Evolutionary conservation across 2,888 invertebrate species (phyloP).

Genomic region (Erebia aethiops): DNA sequence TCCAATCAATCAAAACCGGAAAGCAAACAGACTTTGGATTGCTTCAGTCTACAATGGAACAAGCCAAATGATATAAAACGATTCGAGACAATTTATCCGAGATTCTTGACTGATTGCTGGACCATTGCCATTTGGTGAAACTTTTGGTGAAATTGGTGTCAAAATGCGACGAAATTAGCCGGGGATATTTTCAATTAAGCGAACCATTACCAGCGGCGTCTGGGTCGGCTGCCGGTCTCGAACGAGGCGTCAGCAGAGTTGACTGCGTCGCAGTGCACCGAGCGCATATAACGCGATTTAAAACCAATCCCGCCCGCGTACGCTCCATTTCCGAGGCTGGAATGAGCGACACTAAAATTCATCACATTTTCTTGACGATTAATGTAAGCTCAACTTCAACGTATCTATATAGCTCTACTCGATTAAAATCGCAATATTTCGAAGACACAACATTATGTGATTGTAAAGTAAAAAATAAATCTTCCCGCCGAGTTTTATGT

Average conservation of each 20-base stretch:
- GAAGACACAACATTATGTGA: background rate
- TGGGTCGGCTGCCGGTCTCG: background rate
- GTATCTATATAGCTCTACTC: background rate
- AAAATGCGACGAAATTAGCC: slow-evolving; percentile 15
- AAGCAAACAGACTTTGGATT: background rate
- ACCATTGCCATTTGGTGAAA: background rate
- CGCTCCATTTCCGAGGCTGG: slow-evolving; percentile 69
- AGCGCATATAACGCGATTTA: slow-evolving; percentile 74
- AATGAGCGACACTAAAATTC: slow-evolving; percentile 45
- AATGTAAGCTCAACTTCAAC: background rate
- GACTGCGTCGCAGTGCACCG: slow-evolving; percentile 43
- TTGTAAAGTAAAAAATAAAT: no score
- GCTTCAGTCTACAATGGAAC: background rate
- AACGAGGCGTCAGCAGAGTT: slow-evolving; percentile 9
- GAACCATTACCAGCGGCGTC: background rate
- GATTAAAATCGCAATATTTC: background rate
- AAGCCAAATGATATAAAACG: background rate
- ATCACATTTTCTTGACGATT: background rate
- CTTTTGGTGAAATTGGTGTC: background rate
- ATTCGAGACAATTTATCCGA: no score
- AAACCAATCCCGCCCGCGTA: slow-evolving; percentile 71
- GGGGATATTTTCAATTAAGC: slow-evolving; percentile 19
- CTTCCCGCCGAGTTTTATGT: no score
- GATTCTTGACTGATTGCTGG: background rate
- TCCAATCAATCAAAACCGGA: background rate